phyloP scores from a whole-genome alignment of 2,888 invertebrate species.

The Scaptomyza reducta region DNA sequence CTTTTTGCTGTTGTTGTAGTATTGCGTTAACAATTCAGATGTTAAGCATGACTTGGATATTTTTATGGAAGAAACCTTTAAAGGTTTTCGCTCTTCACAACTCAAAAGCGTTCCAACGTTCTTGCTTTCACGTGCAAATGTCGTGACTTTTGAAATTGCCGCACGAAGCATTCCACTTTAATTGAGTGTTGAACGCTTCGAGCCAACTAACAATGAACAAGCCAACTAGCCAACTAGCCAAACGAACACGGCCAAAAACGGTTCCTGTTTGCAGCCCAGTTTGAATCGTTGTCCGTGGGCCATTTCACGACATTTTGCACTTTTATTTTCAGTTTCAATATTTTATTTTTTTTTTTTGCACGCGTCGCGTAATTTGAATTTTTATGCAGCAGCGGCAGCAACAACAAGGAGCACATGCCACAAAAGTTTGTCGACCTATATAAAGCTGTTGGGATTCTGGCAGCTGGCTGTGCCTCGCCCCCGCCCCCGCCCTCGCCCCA shows the following conservation, averaged over 20 bases:
- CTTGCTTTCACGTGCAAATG: background rate
- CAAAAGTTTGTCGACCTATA: slow-evolving; percentile 80
- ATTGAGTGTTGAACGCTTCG: background rate
- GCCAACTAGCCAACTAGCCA: background rate
- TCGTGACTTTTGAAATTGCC: slow-evolving; percentile 24
- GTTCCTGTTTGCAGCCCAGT: background rate
- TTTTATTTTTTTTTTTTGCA: slow-evolving; percentile 42
- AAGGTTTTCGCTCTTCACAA: background rate
- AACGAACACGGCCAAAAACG: background rate
- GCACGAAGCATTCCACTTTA: background rate
- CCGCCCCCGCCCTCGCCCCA: background rate
- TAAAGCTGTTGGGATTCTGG: slow-evolving; percentile 62
- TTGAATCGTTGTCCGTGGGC: slow-evolving; percentile 30
- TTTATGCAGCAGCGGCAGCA: slow-evolving; percentile 68
- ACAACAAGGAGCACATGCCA: slow-evolving; percentile 64
- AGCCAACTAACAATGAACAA: background rate
- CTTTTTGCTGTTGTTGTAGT: too few species aligned
- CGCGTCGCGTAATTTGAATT: slow-evolving; percentile 78
- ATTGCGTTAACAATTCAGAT: too few species aligned
- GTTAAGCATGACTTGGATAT: too few species aligned
- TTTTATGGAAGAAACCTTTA: background rate
- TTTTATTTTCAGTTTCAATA: slow-evolving; percentile 69
- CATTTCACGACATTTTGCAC: slow-evolving; percentile 69
- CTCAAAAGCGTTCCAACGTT: background rate
- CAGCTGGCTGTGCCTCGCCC: slow-evolving; percentile 28